A percentile compares a stretch with the other conserved stretches of the same genome.
These are phyloP conservation scores for Callinectes sapidus DNA, from an alignment of 2,888 invertebrate species.

Conservation along the genomic window DNA sequence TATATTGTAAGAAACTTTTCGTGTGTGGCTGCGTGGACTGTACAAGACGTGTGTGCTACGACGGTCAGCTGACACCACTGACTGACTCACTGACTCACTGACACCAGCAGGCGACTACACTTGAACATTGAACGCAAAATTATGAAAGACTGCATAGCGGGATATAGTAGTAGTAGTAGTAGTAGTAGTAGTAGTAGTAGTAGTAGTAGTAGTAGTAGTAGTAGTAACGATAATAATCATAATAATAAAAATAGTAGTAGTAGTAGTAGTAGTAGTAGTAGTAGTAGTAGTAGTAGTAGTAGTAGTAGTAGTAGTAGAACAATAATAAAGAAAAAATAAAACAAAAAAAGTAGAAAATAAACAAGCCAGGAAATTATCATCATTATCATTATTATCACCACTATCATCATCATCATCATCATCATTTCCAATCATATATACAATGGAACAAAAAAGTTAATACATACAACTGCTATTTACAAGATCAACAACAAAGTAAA, in stretches of 20 bases:
- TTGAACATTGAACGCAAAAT: too few species aligned
- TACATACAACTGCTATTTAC: slow-evolving; percentile 52
- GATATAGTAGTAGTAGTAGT: not conserved
- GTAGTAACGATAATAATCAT: not conserved
- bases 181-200: not conserved
- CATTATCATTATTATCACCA: too few species aligned
- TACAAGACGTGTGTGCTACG: slow-evolving; percentile 14
- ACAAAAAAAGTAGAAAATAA: not conserved
- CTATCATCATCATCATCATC: slow-evolving; percentile 38
- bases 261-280: not conserved
- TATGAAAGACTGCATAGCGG: not conserved
- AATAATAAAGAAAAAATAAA: not conserved
- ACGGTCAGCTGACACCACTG: not conserved
- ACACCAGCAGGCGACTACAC: too few species aligned
- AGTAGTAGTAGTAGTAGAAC: not conserved
- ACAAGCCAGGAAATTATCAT: slow-evolving; percentile 18
- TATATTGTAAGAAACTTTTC: slow-evolving; percentile 20
- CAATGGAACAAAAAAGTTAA: slow-evolving; percentile 20
- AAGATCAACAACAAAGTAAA: slow-evolving; percentile 26
- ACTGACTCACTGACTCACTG: not conserved
- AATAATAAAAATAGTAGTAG: not conserved
- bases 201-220: not conserved
- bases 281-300: not conserved
- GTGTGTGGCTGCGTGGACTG: slow-evolving; percentile 1
- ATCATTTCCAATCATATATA: not conserved